These are phyloP conservation scores for Sebastes cheni DNA, from an alignment of 2,797 vertebrate genomes.

Conservation along the genomic window DNA sequence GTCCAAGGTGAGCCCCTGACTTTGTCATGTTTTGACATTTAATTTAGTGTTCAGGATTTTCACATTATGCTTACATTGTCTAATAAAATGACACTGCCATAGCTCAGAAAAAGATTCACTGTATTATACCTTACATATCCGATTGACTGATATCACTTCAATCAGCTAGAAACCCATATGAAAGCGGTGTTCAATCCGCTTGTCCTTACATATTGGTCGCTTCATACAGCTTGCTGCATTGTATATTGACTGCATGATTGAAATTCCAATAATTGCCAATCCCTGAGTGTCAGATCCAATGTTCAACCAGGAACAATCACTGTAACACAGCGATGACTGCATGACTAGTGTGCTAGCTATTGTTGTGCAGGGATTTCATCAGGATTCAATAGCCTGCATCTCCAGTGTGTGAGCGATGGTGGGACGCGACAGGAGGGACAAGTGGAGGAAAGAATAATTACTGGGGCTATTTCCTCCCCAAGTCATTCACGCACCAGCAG, in stretches of 20 bases:
- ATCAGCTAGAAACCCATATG: constrained; percentile 32
- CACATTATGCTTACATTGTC: constrained; percentile 38
- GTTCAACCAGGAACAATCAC: constrained; percentile 40
- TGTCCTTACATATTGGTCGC: constrained; percentile 24
- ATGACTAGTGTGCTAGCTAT: constrained; percentile 32
- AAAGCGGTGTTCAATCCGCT: constrained; percentile 56
- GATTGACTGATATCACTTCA: constrained; percentile 39
- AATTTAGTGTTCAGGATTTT: constrained; percentile 49
- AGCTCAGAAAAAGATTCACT: constrained; percentile 26
- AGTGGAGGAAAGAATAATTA: constrained; percentile 78
- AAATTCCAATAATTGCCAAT: constrained; percentile 67
- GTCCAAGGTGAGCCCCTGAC: constrained; percentile 53
- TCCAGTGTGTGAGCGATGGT: constrained; percentile 64
- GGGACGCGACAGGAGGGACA: constrained; percentile 64
- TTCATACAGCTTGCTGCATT: constrained; percentile 34
- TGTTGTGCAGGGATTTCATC: constrained; percentile 69
- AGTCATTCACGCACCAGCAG: constrained; percentile 73
- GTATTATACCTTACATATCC: constrained; percentile 5
- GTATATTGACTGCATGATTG: constrained; percentile 54
- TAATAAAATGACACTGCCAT: constrained; percentile 21
- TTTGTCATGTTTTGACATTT: constrained; percentile 62
- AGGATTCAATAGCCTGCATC: constrained; percentile 71
- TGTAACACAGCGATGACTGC: constrained; percentile 12
- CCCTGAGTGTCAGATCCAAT: constrained; percentile 50
- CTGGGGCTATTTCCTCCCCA: constrained; percentile 69